Evolutionary conservation across 2,888 invertebrate species (phyloP).

Genomic region (Cerceris ruficornis): DNA sequence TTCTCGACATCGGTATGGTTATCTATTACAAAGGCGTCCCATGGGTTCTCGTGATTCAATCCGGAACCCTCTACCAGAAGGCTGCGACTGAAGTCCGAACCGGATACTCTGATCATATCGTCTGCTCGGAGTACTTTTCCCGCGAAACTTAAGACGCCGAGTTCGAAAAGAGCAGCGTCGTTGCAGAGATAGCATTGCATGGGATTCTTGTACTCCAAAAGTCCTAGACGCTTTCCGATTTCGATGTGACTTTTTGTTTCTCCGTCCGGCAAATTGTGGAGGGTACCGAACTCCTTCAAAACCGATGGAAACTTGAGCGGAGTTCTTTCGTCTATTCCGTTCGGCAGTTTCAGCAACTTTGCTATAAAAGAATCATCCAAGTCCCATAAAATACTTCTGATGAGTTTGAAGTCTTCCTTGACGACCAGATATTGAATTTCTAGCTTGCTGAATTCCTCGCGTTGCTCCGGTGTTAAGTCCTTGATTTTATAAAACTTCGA

Average conservation of each 20-base stretch:
- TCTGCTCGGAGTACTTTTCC: slow-evolving; percentile 81
- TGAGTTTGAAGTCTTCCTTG: slow-evolving; percentile 85
- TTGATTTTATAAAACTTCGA: slow-evolving; percentile 64
- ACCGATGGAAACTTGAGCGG: slow-evolving; percentile 78
- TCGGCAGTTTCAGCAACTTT: slow-evolving; percentile 87
- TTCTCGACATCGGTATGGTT: slow-evolving; percentile 84
- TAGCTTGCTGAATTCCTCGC: slow-evolving; percentile 82
- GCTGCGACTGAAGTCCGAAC: slow-evolving; percentile 90
- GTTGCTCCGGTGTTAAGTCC: slow-evolving; percentile 74
- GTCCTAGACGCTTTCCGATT: slow-evolving; percentile 83
- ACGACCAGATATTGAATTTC: slow-evolving; percentile 84
- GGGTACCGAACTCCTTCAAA: slow-evolving; percentile 63
- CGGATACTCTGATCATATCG: slow-evolving; percentile 87
- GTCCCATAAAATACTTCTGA: slow-evolving; percentile 87
- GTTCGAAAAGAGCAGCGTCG: slow-evolving; percentile 89
- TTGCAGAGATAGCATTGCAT: slow-evolving; percentile 86
- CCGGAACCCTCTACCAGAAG: slow-evolving; percentile 90
- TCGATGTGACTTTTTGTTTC: slow-evolving; percentile 82
- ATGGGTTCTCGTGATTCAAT: slow-evolving; percentile 83
- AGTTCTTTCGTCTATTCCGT: slow-evolving; percentile 86
- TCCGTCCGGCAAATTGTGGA: slow-evolving; percentile 12
- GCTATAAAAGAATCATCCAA: slow-evolving; percentile 88
- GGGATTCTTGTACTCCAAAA: slow-evolving; percentile 85
- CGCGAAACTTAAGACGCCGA: slow-evolving; percentile 82
- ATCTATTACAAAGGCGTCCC: slow-evolving; percentile 85